Evolutionary conservation across 2,888 invertebrate species (phyloP), one percentile per base, ranked within the genome.

Genomic region (Conchocele bisecta): DNA sequence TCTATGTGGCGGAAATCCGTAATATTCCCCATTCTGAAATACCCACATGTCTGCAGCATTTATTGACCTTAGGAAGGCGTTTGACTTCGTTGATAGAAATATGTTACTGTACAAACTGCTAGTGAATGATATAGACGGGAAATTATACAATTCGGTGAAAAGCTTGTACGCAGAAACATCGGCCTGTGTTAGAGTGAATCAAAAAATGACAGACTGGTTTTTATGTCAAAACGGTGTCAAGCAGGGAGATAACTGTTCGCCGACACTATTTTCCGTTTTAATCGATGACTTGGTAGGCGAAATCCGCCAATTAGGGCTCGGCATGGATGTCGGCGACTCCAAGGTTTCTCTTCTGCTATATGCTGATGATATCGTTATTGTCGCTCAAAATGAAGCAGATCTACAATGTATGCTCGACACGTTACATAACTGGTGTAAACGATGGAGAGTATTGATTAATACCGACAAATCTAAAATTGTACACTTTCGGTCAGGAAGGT

Each of bases 191-290:
- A 51, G 63, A 13, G 53, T 69, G 13, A 69, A 69, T 26, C 33
- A 39, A 4, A 63, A 54, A 33, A 31, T 54, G 13, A 54, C 68
- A 51, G 37, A 53, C 37, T 60, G 60, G 68, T 54, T 60, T 28
- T n/a, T 50, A 28, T 69, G 69, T 31, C 17, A 39, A 7, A 39
- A 31, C 11, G 58, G 53, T 9, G 59, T 59, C 5, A 58, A 58
- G 28, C 67, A 67, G 39, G 58, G 67, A 15, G 33, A 41, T 28
- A 64, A 31, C 26, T 24, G 65, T 26, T 66, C 57, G 3, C 69
- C 74, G 26, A 70, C 61, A 17, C 17, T 70, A 31, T 59, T 67
- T 24, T 39, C 59, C 7, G 39, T 67, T 15, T 58, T 59, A 20
- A 33, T 41, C 3, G 53, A 59, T 33, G 67, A 58, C 35, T 20